Evolutionary conservation across 2,113 vertebrate genomes (phyloP), one percentile per base, ranked within the genome.

Genomic region (Forbesichthys papilliferus): DNA sequence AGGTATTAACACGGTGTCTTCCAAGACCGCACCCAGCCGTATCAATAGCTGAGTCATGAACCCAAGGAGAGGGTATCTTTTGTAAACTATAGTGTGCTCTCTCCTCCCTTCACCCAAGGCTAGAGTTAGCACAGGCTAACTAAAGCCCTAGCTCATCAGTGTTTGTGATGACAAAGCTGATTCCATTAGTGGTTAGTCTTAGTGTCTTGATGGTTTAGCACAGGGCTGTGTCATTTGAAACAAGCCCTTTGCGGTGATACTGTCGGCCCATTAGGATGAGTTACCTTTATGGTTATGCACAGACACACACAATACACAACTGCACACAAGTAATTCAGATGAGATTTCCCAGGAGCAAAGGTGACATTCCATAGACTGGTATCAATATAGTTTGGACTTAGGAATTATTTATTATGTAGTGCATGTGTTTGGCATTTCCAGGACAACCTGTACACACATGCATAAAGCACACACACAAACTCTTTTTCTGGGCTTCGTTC

Each of bases 261-360:
- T 27, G 27, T 27, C 27, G 53, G 42, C 69, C 79, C 63, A 86
- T 86, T 87, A 82, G 66, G 49, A 73, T 3, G 48, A 51, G 69
- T 73, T 64, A 78, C 82, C 54, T 88, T 88, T 89, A 86, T 82
- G 77, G 79, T 57, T 47, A 85, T 83, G 80, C 69, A 70, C 16
- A 42, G 34, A 13, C 33, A 54, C 66, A 65, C 46, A 16, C 65
- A 60, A 55, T 47, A 65, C 71, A 52, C 64, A 57, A 53, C 54
- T 55, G 65, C 66, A 47, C n/a, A 27, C 20, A 83, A 82, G 71
- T 82, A 48, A 80, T 79, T 87, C 80, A 84, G 83, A 84, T 86
- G 82, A 87, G 70, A 81, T 85, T 88, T 85, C 77, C 81, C 84
- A 80, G 85, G 87, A 79, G 85, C 87, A 90, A 91, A 91, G 90